Percentiles rank a stretch among this genome's conserved stretches.
These are phyloP conservation scores for Oryzias woworae DNA, from an alignment of 2,113 vertebrate genomes.

Conservation along the genomic window DNA sequence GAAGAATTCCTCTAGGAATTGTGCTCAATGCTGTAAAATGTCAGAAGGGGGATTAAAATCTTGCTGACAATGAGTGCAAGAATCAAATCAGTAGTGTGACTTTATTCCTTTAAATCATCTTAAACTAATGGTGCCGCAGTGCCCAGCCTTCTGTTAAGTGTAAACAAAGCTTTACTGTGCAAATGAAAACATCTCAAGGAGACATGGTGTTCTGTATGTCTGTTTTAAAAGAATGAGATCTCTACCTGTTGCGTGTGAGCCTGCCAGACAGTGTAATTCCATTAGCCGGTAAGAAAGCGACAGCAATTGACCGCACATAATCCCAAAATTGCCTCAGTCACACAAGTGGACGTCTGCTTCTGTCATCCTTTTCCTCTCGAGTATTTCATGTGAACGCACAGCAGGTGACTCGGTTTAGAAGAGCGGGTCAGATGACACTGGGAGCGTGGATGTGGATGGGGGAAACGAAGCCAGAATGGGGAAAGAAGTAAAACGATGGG, in stretches of 20 bases:
- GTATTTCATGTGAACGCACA: slow-evolving; percentile 47
- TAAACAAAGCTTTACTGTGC: slow-evolving; percentile 26
- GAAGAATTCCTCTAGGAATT: slow-evolving; percentile 25
- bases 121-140: slow-evolving; percentile 54
- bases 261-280: slow-evolving; percentile 46
- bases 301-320: slow-evolving; percentile 28
- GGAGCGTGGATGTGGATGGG: slow-evolving; percentile 18
- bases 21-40: slow-evolving; percentile 35
- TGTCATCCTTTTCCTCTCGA: slow-evolving; percentile 25
- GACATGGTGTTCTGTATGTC: slow-evolving; percentile 32
- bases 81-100: slow-evolving; percentile 19
- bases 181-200: slow-evolving; percentile 25
- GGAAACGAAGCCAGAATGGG: slow-evolving; percentile 23
- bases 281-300: slow-evolving; percentile 32
- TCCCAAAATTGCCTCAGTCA: slow-evolving; percentile 37
- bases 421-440: slow-evolving; percentile 10
- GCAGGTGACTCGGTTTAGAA: slow-evolving; percentile 62
- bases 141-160: slow-evolving; percentile 46
- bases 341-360: slow-evolving; percentile 37
- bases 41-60: slow-evolving; percentile 23
- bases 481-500: slow-evolving; percentile 40
- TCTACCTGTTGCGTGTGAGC: slow-evolving; percentile 77
- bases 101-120: slow-evolving; percentile 32
- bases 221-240: slow-evolving; percentile 29
- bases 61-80: slow-evolving; percentile 26